These are phyloP conservation scores for Laspeyria flexula DNA, from an alignment of 2,888 invertebrate genomes.

Conservation along the genomic window DNA sequence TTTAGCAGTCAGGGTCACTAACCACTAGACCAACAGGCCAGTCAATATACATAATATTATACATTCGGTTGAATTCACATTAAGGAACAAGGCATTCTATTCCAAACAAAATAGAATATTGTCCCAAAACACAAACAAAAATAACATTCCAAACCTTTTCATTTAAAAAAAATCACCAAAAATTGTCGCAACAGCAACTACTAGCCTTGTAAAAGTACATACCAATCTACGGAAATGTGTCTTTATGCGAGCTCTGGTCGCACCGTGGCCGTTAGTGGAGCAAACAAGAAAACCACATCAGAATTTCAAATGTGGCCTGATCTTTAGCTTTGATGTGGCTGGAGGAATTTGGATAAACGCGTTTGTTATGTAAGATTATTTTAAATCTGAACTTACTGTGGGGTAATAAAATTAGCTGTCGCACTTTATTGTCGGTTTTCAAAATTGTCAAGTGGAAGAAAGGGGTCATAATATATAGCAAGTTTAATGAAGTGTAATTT, in stretches of 20 bases:
- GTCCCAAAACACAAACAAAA: constrained; percentile 3
- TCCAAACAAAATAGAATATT: neutral
- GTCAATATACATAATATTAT: no score
- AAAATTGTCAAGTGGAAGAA: no score
- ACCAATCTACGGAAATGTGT: constrained; percentile 37
- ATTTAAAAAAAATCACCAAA: constrained; percentile 4
- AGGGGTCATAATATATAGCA: no score
- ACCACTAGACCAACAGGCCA: no score
- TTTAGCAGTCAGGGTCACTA: no score
- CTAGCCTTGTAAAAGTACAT: constrained; percentile 25
- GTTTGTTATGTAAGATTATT: constrained; percentile 40
- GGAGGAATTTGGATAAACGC: constrained; percentile 50
- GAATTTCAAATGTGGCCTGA: constrained; percentile 63
- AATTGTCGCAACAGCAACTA: constrained; percentile 2
- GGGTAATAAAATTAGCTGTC: neutral
- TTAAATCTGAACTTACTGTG: constrained; percentile 32
- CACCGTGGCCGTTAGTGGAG: constrained; percentile 40
- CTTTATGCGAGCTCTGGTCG: constrained; percentile 16
- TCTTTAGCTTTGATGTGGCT: constrained; percentile 45
- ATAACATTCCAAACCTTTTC: neutral
- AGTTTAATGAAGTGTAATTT: no score
- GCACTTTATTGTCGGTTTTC: no score
- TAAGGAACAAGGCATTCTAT: neutral
- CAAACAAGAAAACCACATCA: constrained; percentile 65
- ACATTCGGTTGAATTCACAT: neutral